Base-by-base conservation (phyloP, 2,797 vertebrate species). In the Setipinna tenuifilis region DNA sequence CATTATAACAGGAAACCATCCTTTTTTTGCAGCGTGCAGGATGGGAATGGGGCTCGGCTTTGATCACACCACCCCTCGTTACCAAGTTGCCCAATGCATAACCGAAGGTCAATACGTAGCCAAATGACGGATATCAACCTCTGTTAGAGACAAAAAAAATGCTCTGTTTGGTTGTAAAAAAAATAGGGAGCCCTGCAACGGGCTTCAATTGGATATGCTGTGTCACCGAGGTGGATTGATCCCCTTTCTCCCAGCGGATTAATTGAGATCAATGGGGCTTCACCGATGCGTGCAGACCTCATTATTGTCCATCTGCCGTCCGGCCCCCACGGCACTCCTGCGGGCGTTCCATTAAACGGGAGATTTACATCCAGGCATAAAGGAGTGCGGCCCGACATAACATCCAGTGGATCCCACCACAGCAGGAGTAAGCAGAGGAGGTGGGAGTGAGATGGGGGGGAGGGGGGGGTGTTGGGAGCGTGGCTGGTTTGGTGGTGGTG, bases 181-280 rank as follows among this genome's bases (percentile, higher is more conserved):
- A 41, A 41, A 41, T n/a, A n/a, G n/a, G n/a, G 14, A 17, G 12
- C 12, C 28, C 31, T 71, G 5, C 65, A 12, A 71, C 2, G 14
- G 28, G 65, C 28, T 71, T 71, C 35, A 21, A 21, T 44, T 78
- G 17, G 71, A 78, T 35, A 44, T 12, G 71, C 71, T 78, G 71
- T 44, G 41, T 78, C 50, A 54, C 50, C 7, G 14, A 54, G 9
- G 9, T 9, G 9, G 11, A 78, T 78, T 78, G 71, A 78, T 78
- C 71, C 68, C 5, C 4, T 41, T 44, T 44, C 58, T 78, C 71
- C 35, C 17, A 6, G 35, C 31, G 31, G 71, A 41, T 78, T 78
- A 78, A 78, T 78, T 78, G 71, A 78, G 71, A 78, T 78, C 35
- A 78, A 78, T 78, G 71, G 71, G 19, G 31, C 68, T 31, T 71